Evolutionary conservation across 2,888 invertebrate species (phyloP), one percentile per base, ranked within the genome.

Genomic region (Cordilura impudica): DNA sequence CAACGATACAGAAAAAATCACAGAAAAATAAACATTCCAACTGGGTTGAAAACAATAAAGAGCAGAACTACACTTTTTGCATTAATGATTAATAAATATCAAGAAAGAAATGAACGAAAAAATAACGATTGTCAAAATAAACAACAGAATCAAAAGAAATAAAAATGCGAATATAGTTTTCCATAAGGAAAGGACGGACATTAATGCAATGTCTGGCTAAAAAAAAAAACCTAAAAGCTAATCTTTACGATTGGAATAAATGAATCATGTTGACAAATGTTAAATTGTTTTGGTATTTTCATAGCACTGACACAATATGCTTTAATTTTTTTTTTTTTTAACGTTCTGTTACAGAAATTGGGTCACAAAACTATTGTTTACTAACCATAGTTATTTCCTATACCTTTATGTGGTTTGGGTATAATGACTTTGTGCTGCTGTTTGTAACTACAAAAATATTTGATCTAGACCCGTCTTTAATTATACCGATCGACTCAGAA

Each of bases 181-280:
- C 35, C n/a, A n/a, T n/a, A 39, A 39, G 8, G 31, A 31, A 31
- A 39, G 2, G 3, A 31, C 26, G 26, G 3, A 26, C 26, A 26
- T n/a, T n/a, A n/a, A 6, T 26, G 26, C 26, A 26, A 6, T 6
- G 26, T 26, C 4, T 39, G 35, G n/a, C n/a, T n/a, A 3, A 2
- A 4, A 35, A 35, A 2, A 4, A 35, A 35, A 35, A 39, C 1
- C 35, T 14, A 39, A 39, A 12, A 39, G 49, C 10, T 63, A 51
- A 51, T 63, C 31, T 23, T 58, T n/a, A 43, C 39, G 58, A 58
- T 43, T 39, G 58, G 35, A 51, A 63, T 63, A 63, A 51, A 63
- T 63, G 63, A 63, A 35, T 49, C 35, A 49, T 49, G 21, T 63
- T 63, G 63, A 63, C 63, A 63, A 63, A 63, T 63, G 63, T 51